Conservation (phyloP, 2,113 vertebrate genomes). For the Centropristis striata region DNA sequence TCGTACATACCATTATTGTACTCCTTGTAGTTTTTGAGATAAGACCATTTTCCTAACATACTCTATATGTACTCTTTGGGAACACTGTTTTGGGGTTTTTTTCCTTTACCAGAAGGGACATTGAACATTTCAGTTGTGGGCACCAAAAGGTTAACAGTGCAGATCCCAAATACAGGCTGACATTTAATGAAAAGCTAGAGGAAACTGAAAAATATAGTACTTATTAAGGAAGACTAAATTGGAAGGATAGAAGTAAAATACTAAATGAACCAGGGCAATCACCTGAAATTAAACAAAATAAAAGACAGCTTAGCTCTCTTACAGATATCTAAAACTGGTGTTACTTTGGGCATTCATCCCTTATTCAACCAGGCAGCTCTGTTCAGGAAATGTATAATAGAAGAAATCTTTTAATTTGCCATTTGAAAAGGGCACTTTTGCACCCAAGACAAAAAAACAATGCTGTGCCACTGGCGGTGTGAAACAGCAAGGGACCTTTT, state of each 20-base stretch:
- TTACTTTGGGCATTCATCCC: neutral
- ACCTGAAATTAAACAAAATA: too few relatives aligned
- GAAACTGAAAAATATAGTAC: neutral
- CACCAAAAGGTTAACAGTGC: too few relatives aligned
- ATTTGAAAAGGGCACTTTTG: conserved; percentile 26
- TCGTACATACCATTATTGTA: too few relatives aligned
- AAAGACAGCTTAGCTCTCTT: neutral
- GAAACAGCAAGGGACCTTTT: neutral
- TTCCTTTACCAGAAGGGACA: too few relatives aligned
- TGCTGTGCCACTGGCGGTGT: too few relatives aligned
- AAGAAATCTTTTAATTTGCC: neutral
- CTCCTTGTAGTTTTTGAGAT: too few relatives aligned
- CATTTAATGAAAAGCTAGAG: neutral
- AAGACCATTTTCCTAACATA: too few relatives aligned
- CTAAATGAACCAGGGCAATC: neutral
- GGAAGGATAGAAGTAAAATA: too few relatives aligned
- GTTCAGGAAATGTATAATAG: conserved; percentile 2
- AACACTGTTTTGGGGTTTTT: too few relatives aligned
- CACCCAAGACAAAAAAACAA: neutral
- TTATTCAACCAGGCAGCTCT: neutral
- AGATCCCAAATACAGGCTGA: neutral
- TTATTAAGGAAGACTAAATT: neutral
- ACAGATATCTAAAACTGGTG: neutral
- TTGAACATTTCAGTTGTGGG: too few relatives aligned
- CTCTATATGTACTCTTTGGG: too few relatives aligned